Evolutionary conservation across 2,113 vertebrate species (phyloP).

Genomic region (Leptobrachium leishanense): DNA sequence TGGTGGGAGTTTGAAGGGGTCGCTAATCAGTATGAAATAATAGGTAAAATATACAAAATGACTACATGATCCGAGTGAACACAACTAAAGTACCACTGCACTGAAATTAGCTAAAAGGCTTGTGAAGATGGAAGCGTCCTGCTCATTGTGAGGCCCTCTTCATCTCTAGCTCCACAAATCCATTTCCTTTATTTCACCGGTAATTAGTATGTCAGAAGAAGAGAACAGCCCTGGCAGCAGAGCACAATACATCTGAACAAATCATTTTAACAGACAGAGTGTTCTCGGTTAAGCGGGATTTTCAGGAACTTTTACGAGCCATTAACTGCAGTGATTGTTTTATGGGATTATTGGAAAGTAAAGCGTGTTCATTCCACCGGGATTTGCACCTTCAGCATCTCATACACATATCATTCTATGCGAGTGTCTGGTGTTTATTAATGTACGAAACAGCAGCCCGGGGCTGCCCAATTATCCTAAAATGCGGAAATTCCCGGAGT

Average conservation of each 20-base stretch:
- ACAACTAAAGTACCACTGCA: too few species aligned
- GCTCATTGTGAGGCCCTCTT: neutral
- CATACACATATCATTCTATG: neutral
- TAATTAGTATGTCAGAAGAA: slow-evolving; percentile 11
- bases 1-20: too few species aligned
- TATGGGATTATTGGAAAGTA: slow-evolving; percentile 5
- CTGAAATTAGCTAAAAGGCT: neutral
- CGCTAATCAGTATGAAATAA: too few species aligned
- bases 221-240: slow-evolving; percentile 4
- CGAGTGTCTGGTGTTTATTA: neutral
- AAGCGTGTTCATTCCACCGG: neutral
- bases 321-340: slow-evolving; percentile 22
- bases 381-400: neutral
- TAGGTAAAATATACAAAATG: too few species aligned
- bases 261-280: neutral
- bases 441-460: neutral
- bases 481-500: neutral
- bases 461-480: neutral
- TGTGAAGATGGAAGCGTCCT: neutral
- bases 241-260: neutral
- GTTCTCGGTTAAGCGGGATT: slow-evolving; percentile 12
- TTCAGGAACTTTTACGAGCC: slow-evolving; percentile 24
- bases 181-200: neutral
- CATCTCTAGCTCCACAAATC: neutral
- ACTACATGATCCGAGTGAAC: too few species aligned